Conservation (phyloP, 2,888 invertebrate genomes). For the Camptogramma bilineatum region DNA sequence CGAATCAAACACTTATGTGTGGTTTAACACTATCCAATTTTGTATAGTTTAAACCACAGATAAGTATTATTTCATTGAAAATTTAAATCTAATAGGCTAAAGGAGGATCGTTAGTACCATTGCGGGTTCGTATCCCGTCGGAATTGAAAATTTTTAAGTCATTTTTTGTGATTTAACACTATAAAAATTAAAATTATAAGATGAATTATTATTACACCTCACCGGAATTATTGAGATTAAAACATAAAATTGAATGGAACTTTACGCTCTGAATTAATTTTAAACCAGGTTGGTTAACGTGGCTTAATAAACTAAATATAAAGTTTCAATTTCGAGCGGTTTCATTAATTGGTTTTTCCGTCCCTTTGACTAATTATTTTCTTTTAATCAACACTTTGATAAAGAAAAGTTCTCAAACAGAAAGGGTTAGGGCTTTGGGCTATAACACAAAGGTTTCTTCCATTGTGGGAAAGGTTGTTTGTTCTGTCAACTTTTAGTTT, state of each 20-base stretch:
- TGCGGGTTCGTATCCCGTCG: too few relatives aligned
- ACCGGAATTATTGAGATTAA: background rate
- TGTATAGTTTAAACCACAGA: too few relatives aligned
- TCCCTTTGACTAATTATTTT: slow-evolving; percentile 8
- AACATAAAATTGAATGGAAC: background rate
- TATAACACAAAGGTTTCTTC: background rate
- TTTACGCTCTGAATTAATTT: background rate
- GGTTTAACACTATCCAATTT: too few relatives aligned
- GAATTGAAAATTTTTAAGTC: too few relatives aligned
- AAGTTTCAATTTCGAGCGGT: slow-evolving; percentile 2
- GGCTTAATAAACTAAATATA: background rate
- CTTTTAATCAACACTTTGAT: slow-evolving; percentile 5
- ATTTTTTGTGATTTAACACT: too few relatives aligned
- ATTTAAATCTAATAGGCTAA: too few relatives aligned
- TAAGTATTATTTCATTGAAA: too few relatives aligned
- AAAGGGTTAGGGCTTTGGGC: background rate
- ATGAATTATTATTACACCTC: too few relatives aligned
- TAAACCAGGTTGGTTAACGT: background rate
- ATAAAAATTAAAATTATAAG: too few relatives aligned
- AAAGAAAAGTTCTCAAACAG: background rate
- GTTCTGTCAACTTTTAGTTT: background rate
- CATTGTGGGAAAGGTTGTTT: background rate
- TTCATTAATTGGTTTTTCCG: slow-evolving; percentile 3
- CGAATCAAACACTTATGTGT: too few relatives aligned
- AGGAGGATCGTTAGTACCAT: too few relatives aligned